Conservation (phyloP, 92 coral and sea anemone genomes). For the Anthopleura xanthogrammica region DNA sequence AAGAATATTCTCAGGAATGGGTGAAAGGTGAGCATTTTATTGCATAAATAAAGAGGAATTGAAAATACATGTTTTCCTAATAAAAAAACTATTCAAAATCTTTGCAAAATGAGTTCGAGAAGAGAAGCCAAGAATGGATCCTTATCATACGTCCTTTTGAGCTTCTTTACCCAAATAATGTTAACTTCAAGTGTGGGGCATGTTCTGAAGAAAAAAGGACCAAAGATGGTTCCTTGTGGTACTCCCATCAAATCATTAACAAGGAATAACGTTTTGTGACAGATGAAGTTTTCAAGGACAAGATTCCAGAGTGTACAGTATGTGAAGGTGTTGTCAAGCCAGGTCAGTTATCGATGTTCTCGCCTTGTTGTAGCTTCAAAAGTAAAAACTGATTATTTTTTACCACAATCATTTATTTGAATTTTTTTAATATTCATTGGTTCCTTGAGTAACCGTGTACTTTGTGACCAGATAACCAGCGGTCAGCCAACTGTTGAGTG, state of each 20-base stretch:
- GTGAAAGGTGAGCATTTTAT: slow-evolving; percentile 50
- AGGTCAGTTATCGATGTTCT: slow-evolving; percentile 42
- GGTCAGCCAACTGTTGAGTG: no score
- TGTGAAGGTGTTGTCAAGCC: slow-evolving; percentile 96
- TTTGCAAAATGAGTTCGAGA: background rate
- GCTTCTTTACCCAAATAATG: no score
- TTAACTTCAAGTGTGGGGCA: background rate
- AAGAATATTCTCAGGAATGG: slow-evolving; percentile 71
- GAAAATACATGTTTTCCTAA: background rate
- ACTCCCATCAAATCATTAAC: background rate
- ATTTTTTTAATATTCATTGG: no score
- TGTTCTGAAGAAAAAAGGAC: background rate
- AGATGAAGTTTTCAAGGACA: slow-evolving; percentile 94
- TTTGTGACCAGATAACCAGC: no score
- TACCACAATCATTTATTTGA: no score
- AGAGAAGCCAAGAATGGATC: background rate
- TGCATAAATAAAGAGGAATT: background rate
- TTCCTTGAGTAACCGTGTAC: no score
- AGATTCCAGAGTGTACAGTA: slow-evolving; percentile 68
- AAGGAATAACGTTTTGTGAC: background rate
- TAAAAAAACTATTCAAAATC: background rate
- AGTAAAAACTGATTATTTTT: no score
- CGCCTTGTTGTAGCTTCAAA: background rate
- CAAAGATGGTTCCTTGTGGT: background rate
- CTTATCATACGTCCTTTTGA: no score